These are phyloP conservation scores for Synanthedon tipuliformis DNA, from an alignment of 2,888 invertebrate genomes.

Conservation along the genomic window DNA sequence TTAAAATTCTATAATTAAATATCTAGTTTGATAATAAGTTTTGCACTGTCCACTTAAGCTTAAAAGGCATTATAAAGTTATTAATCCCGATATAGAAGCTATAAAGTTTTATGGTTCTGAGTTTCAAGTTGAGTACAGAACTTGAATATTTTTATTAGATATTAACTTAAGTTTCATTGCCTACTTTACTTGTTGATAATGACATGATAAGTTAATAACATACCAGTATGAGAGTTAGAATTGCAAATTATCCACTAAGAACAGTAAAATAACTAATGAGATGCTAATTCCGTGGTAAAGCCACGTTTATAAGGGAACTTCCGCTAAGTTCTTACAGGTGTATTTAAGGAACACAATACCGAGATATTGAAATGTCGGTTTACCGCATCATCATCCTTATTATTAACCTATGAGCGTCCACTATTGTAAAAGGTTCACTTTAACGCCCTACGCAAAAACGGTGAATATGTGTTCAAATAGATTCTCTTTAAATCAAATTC, in stretches of 20 bases:
- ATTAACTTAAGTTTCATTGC: background rate
- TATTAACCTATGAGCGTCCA: no score
- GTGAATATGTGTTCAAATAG: no score
- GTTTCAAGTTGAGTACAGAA: background rate
- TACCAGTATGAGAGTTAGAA: background rate
- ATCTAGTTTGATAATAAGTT: no score
- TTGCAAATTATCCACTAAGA: background rate
- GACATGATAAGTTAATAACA: background rate
- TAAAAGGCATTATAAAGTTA: no score
- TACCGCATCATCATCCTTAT: background rate
- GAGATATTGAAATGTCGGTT: background rate
- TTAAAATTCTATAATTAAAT: no score
- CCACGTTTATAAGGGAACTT: background rate
- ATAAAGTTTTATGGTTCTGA: background rate
- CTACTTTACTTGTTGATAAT: background rate
- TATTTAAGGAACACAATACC: no score
- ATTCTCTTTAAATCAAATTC: no score
- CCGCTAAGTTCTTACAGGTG: background rate
- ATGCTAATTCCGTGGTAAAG: background rate
- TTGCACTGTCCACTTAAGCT: no score
- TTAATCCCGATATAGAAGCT: background rate
- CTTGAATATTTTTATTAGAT: background rate
- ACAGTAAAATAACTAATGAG: background rate
- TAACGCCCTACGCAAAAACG: no score
- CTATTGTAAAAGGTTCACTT: no score